Conservation (phyloP, 2,113 vertebrate species). For the Hemiscyllium ocellatum region DNA sequence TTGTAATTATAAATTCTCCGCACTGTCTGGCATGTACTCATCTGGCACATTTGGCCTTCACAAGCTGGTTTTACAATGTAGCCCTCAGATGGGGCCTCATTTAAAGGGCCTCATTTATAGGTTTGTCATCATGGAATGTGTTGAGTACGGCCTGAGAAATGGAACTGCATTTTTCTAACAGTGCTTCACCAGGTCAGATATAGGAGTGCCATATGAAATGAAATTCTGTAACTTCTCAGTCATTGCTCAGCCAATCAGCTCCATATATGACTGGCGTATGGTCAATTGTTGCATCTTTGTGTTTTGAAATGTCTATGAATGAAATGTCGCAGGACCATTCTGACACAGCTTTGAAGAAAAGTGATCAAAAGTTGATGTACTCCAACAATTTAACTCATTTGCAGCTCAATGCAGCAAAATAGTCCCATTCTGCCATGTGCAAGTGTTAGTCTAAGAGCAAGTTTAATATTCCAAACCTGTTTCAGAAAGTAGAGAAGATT, state of each 20-base stretch:
- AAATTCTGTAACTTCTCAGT: neutral
- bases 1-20: neutral
- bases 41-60: neutral
- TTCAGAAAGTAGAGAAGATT: neutral
- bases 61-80: neutral
- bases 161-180: neutral
- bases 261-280: neutral
- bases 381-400: neutral
- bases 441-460: neutral
- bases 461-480: neutral
- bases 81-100: neutral
- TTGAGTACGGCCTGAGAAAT: neutral
- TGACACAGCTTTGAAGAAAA: neutral
- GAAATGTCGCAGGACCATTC: neutral
- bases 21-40: neutral
- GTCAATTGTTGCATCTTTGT: neutral
- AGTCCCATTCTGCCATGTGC: neutral
- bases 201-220: neutral
- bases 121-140: neutral
- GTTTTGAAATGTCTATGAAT: neutral
- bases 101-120: neutral
- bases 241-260: neutral
- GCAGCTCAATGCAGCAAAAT: neutral
- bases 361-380: neutral
- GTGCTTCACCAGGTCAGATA: neutral